A percentile compares a stretch with the other conserved stretches of the same genome.
Conservation (phyloP, 2,797 vertebrate species). For the Diplodus sargus region DNA sequence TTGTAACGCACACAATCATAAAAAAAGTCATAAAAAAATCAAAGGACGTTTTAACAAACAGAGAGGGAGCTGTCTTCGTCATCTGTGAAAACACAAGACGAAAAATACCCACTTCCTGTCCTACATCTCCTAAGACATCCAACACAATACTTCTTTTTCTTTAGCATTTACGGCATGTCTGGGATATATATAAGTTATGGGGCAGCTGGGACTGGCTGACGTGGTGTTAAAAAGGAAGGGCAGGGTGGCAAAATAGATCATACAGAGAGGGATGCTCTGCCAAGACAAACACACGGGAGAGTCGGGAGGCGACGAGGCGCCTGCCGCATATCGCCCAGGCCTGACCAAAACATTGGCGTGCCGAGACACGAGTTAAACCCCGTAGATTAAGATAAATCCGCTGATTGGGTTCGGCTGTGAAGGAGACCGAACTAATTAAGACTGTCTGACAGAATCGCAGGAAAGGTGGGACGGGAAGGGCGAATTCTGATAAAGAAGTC, state of each 20-base stretch:
- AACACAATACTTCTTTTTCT: constrained; percentile 45
- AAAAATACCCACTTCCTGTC: neutral
- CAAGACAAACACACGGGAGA: constrained; percentile 51
- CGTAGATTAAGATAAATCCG: constrained; percentile 46
- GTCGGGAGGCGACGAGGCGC: constrained; percentile 24
- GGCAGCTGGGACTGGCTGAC: constrained; percentile 19
- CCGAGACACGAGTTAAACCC: constrained; percentile 51
- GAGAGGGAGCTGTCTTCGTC: neutral
- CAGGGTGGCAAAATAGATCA: constrained; percentile 44
- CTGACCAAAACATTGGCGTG: constrained; percentile 54
- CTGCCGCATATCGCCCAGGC: constrained; percentile 41
- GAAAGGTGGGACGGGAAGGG: constrained; percentile 22
- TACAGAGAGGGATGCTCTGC: constrained; percentile 37
- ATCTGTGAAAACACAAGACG: neutral
- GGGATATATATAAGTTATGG: neutral
- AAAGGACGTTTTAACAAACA: neutral
- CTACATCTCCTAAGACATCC: constrained; percentile 29
- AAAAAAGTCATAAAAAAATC: neutral
- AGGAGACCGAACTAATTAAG: constrained; percentile 44
- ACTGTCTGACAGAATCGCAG: constrained; percentile 9
- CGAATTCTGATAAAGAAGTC: constrained; percentile 17
- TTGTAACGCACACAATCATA: too few species aligned
- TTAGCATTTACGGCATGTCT: constrained; percentile 33
- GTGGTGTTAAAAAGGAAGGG: constrained; percentile 30
- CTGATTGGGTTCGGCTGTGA: constrained; percentile 49